A percentile compares a stretch with the other conserved stretches of the same genome.
Evolutionary conservation across 2,113 vertebrate genomes (phyloP).

Genomic region (Dasyprocta punctata): DNA sequence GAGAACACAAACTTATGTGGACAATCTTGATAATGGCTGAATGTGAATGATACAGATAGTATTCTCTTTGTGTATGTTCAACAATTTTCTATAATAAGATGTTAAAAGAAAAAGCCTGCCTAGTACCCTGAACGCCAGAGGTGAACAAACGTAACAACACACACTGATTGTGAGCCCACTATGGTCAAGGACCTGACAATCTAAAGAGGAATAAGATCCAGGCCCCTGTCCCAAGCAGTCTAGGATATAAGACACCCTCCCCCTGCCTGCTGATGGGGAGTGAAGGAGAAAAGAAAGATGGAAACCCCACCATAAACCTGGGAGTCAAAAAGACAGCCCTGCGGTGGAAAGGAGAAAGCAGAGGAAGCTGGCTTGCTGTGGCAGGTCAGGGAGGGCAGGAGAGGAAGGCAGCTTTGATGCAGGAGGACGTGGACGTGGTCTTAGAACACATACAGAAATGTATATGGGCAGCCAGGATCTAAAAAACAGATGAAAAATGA

Average conservation of each 20-base stretch:
- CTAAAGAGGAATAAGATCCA: background rate
- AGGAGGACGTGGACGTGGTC: background rate
- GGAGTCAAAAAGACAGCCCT: background rate
- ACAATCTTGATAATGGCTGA: background rate
- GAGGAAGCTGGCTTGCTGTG: background rate
- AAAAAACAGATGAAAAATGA: background rate
- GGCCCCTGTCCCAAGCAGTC: background rate
- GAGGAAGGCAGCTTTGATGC: background rate
- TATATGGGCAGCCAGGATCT: background rate
- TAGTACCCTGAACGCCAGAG: background rate
- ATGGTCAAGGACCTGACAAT: background rate
- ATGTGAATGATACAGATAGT: background rate
- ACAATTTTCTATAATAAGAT: constrained; percentile 15
- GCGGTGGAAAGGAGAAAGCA: background rate
- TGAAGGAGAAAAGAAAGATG: constrained; percentile 25
- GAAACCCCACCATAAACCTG: background rate
- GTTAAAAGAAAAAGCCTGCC: background rate
- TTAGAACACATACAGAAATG: background rate
- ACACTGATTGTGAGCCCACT: background rate
- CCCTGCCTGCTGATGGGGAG: background rate
- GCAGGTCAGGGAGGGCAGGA: background rate
- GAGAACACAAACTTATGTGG: no score
- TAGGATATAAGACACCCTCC: background rate
- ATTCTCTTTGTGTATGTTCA: background rate
- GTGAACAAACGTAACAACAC: background rate